Percentiles rank a stretch among this genome's conserved stretches.
These are phyloP conservation scores for Garra rufa DNA, from an alignment of 2,113 vertebrate species.

Conservation along the genomic window DNA sequence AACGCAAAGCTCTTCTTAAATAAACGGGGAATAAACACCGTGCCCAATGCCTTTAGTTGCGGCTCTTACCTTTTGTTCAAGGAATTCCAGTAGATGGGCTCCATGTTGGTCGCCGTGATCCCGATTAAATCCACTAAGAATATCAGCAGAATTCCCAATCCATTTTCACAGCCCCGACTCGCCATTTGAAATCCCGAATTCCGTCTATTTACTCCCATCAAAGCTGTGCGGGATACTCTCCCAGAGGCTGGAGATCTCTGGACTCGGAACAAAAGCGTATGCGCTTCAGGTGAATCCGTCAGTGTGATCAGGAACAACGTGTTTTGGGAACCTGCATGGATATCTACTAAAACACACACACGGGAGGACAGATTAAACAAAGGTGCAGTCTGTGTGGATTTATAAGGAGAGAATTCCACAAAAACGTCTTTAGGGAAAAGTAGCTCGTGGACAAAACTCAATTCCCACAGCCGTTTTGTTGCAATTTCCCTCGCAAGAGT, in stretches of 20 bases:
- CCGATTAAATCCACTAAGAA: slow-evolving; percentile 83
- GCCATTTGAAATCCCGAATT: slow-evolving; percentile 74
- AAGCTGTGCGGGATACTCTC: slow-evolving; percentile 47
- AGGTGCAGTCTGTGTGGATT: slow-evolving; percentile 6
- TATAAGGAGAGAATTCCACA: not conserved
- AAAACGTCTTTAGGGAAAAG: not conserved
- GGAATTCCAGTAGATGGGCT: slow-evolving; percentile 84
- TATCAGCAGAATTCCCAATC: slow-evolving; percentile 74
- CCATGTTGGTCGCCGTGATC: slow-evolving; percentile 79
- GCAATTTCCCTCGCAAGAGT: slow-evolving; percentile 46
- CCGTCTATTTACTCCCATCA: slow-evolving; percentile 67
- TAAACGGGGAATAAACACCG: slow-evolving; percentile 27
- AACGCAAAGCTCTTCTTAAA: slow-evolving; percentile 9
- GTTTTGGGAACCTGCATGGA: slow-evolving; percentile 67
- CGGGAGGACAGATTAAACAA: slow-evolving; percentile 18
- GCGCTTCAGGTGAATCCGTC: slow-evolving; percentile 64
- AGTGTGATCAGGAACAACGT: slow-evolving; percentile 58
- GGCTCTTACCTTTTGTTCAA: slow-evolving; percentile 79
- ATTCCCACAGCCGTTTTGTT: slow-evolving; percentile 17
- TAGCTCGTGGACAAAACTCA: slow-evolving; percentile 5
- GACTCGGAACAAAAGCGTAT: slow-evolving; percentile 62
- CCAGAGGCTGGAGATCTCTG: slow-evolving; percentile 35
- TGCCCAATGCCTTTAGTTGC: slow-evolving; percentile 39
- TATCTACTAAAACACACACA: slow-evolving; percentile 46
- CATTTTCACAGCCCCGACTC: slow-evolving; percentile 69